Evolutionary conservation across 1,140 invertebrate genomes (phyloP).

Genomic region (Caenorhabditis latens): DNA sequence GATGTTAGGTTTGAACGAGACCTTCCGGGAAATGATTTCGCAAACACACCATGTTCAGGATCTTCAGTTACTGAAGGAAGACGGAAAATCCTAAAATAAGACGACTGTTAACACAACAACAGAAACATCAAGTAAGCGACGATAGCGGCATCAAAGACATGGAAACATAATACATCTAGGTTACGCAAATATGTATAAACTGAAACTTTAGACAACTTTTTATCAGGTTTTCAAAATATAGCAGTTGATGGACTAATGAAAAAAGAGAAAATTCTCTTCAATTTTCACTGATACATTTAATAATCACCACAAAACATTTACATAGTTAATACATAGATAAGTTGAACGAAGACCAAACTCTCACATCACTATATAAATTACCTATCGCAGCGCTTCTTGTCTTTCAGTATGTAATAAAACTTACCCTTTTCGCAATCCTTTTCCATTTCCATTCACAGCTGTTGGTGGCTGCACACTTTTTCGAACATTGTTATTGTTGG

Average conservation of each 20-base stretch:
- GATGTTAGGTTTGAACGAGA: conserved; percentile 31
- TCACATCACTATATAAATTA: neutral
- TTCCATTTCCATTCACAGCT: neutral
- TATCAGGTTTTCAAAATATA: no score
- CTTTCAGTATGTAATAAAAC: neutral
- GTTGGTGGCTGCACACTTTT: neutral
- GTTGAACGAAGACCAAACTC: no score
- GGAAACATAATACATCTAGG: neutral
- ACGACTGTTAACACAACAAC: conserved; percentile 34
- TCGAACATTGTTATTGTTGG: conserved; percentile 1
- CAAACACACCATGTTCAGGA: conserved; percentile 21
- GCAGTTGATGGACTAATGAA: no score
- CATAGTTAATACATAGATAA: no score
- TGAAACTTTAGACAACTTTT: no score
- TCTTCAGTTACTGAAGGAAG: conserved; percentile 44
- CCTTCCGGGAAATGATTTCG: conserved; percentile 24
- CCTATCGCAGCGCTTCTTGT: neutral
- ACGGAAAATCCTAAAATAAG: conserved; percentile 30
- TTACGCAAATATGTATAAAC: no score
- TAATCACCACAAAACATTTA: no score
- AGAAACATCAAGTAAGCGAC: neutral
- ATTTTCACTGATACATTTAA: no score
- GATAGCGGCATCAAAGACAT: neutral
- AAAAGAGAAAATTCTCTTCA: no score
- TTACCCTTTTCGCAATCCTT: neutral